phyloP scores from a whole-genome alignment of 2,797 vertebrate species.

The Tokudaia muenninki region DNA sequence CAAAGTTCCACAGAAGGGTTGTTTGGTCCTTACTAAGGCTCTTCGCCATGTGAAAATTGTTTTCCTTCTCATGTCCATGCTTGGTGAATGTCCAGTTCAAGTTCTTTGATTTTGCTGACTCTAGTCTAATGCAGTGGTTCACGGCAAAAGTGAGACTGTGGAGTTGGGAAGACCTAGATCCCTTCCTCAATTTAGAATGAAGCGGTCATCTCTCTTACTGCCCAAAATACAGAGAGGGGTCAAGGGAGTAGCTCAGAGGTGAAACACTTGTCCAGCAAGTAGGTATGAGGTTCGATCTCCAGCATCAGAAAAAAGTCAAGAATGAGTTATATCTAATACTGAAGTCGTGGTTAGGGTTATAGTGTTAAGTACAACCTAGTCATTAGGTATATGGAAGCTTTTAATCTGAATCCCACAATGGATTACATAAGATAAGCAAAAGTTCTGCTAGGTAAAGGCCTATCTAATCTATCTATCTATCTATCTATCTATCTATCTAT shows the following conservation, averaged over 20 bases:
- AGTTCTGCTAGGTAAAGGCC: slow-evolving; percentile 11
- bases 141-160: background rate
- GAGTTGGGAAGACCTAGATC: background rate
- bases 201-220: background rate
- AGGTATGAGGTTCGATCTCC: background rate
- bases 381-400: background rate
- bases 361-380: background rate
- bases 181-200: background rate
- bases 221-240: background rate
- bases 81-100: background rate
- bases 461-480: too few species aligned
- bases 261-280: background rate
- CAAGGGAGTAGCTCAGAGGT: background rate
- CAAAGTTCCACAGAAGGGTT: background rate
- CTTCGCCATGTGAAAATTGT: background rate
- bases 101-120: background rate
- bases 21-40: background rate
- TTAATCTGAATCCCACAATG: background rate
- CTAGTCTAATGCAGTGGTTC: background rate
- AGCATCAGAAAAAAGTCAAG: background rate
- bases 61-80: background rate
- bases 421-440: background rate
- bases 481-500: too few species aligned
- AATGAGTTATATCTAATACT: background rate
- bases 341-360: background rate